Base-by-base conservation (phyloP, 2,797 vertebrate species). In the Coilia nasus region DNA sequence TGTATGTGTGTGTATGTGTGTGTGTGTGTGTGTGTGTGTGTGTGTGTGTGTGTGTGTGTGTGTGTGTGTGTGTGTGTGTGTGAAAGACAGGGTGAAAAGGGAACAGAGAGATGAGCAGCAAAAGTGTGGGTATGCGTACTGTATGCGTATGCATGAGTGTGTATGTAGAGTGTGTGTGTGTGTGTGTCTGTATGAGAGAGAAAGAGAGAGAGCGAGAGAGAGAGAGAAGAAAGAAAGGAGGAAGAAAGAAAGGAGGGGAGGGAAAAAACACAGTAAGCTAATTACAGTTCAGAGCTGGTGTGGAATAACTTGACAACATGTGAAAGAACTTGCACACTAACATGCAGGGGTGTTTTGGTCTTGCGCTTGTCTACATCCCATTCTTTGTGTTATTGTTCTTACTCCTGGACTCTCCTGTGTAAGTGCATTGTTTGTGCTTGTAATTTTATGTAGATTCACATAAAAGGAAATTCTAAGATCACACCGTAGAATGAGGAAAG, bases 151-250 rank as follows among this genome's bases (percentile, higher is more conserved):
- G 67, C 80, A 82, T 87, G 84, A 83, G 86, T 85, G 83, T 84
- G 67, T 85, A 88, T 59, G 84, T 59, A 14, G 82, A 80, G 28
- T 57, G 3, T 50, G 57, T 41, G 31, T 50, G 71, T 23, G 54
- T 84, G 71, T 21, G 17, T 86, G 85, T 88, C 17, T 78, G 21
- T 23, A n/a, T 78, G 83, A 85, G 87, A 89, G 89, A 85, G 50
- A 25, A 7, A 60, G 44, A 64, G 28, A 31, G 12, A 44, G 59
- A 83, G 31, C 1, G 50, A 82, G 19, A 83, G 60, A 54, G n/a
- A 82, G 84, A 89, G 86, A 82, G 84, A 86, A 82, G 78, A 80
- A 78, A 83, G 64, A 83, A 85, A 81, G 60, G 82, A 87, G 87
- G 57, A 83, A 71, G 75, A 31, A 81, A 82, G 54, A 25, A 7